Conservation (phyloP, 2,113 vertebrate genomes). For the Strigops habroptila region DNA sequence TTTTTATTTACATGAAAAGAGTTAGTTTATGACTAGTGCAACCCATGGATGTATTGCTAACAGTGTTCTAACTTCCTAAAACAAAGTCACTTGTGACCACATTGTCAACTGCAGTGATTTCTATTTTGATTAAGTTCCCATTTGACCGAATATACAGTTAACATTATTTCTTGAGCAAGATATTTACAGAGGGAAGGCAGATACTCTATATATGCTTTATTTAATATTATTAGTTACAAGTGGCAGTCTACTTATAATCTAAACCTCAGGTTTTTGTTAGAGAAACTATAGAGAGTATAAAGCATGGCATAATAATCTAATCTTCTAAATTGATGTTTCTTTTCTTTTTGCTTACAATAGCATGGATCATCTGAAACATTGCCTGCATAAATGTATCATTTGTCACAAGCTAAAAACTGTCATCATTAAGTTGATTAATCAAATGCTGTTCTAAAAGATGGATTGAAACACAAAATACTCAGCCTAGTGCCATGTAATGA, state of each 20-base stretch:
- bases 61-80: background rate
- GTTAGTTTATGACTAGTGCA: background rate
- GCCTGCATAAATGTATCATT: constrained; percentile 69
- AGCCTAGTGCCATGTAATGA: constrained; percentile 77
- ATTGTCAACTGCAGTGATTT: background rate
- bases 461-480: constrained; percentile 78
- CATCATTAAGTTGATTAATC: constrained; percentile 79
- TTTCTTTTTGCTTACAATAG: constrained; percentile 67
- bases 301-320: constrained; percentile 51
- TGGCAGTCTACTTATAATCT: constrained; percentile 6
- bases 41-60: background rate
- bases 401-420: constrained; percentile 74
- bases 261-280: constrained; percentile 43
- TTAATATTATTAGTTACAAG: constrained; percentile 27
- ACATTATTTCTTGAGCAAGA: constrained; percentile 21
- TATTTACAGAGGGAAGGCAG: background rate
- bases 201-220: background rate
- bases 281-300: constrained; percentile 44
- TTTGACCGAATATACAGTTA: background rate
- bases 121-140: background rate
- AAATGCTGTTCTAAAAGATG: constrained; percentile 76
- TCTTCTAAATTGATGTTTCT: constrained; percentile 66
- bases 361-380: constrained; percentile 70
- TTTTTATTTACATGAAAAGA: background rate
- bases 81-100: background rate